Evolutionary conservation across 2,888 invertebrate species (phyloP).

Genomic region (Epistrophe grossulariae): DNA sequence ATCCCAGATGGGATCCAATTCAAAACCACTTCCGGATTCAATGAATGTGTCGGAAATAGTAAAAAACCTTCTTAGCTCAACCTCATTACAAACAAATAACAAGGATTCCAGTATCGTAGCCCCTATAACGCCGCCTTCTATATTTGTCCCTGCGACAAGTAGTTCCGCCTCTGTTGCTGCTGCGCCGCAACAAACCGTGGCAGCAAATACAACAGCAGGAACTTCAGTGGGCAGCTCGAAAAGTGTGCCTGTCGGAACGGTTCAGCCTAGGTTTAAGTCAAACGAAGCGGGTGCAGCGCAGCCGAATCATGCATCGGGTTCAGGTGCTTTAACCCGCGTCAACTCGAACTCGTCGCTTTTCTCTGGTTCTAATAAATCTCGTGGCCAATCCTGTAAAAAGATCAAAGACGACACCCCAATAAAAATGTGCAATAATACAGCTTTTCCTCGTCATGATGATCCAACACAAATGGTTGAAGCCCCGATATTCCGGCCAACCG

Average conservation of each 20-base stretch:
- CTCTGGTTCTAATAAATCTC: constrained; percentile 83
- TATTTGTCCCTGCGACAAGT: constrained; percentile 9
- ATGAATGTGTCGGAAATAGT: constrained; percentile 83
- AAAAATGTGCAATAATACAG: constrained; percentile 83
- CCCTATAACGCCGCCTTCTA: constrained; percentile 37
- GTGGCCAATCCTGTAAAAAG: constrained; percentile 82
- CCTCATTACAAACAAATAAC: constrained; percentile 71
- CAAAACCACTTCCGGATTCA: constrained; percentile 82
- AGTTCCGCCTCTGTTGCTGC: constrained; percentile 6
- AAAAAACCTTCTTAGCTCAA: constrained; percentile 81
- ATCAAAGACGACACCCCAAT: constrained; percentile 83
- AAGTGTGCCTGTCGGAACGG: constrained; percentile 85
- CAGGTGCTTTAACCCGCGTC: constrained; percentile 80
- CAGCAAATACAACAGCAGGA: constrained; percentile 72
- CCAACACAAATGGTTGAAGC: constrained; percentile 88
- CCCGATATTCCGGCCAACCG: constrained; percentile 91
- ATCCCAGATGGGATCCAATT: constrained; percentile 84
- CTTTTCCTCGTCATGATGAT: constrained; percentile 84
- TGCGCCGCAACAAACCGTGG: constrained; percentile 40
- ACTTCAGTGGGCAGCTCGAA: constrained; percentile 78
- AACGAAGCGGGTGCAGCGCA: constrained; percentile 66
- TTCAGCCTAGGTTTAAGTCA: constrained; percentile 85
- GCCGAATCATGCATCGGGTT: constrained; percentile 75
- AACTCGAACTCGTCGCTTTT: constrained; percentile 83
- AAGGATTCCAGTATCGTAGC: constrained; percentile 55